phyloP scores from a whole-genome alignment of 2,797 vertebrate genomes.

The Coilia nasus region DNA sequence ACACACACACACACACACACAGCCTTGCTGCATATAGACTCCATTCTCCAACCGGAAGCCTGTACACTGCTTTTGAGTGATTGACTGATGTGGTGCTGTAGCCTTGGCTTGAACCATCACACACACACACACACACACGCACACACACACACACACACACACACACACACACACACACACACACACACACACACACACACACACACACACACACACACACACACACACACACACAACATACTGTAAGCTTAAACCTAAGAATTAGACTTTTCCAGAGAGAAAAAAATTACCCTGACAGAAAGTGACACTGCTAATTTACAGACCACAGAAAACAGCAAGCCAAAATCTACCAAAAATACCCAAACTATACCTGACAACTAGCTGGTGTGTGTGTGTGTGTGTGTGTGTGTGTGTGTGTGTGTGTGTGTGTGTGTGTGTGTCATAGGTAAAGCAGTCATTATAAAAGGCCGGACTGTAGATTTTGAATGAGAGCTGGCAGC shows the following conservation, averaged over 20 bases:
- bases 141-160: background rate
- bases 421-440: conserved; percentile 26
- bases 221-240: conserved; percentile 30
- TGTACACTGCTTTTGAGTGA: background rate
- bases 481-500: background rate
- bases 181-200: conserved; percentile 33
- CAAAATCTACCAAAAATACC: too few relatives aligned
- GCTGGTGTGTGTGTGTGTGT: background rate
- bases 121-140: background rate
- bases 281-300: background rate
- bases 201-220: conserved; percentile 21
- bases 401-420: conserved; percentile 5
- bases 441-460: background rate
- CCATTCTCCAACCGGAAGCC: background rate
- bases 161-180: conserved; percentile 5
- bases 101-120: background rate
- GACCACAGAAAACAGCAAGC: too few relatives aligned
- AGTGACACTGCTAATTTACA: too few relatives aligned
- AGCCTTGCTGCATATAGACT: background rate
- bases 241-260: background rate
- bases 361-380: too few relatives aligned
- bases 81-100: conserved; percentile 4
- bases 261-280: background rate
- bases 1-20: background rate
- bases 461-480: background rate